phyloP scores from a whole-genome alignment of 1,140 invertebrate species.

The Cydia fagiglandana region DNA sequence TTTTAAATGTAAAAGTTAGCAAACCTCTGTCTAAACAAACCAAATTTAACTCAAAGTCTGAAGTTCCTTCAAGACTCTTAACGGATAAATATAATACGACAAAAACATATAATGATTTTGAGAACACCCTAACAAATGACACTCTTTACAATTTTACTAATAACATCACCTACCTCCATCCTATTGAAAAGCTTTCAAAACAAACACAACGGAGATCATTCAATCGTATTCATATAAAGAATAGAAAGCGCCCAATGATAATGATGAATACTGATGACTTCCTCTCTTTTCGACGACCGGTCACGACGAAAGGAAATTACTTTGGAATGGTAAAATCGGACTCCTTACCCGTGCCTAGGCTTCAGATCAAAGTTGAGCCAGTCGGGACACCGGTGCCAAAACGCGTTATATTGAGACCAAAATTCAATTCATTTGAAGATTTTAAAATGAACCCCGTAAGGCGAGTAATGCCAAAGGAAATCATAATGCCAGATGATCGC shows the following conservation, averaged over 20 bases:
- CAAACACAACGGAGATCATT: slow-evolving; percentile 42
- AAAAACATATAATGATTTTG: background rate
- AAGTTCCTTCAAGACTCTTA: background rate
- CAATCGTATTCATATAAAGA: slow-evolving; percentile 43
- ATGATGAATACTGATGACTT: slow-evolving; percentile 52
- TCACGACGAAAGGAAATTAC: slow-evolving; percentile 30
- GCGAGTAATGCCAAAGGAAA: slow-evolving; percentile 32
- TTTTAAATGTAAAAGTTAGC: background rate
- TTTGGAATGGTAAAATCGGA: background rate
- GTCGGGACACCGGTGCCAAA: slow-evolving; percentile 35
- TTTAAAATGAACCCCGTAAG: slow-evolving; percentile 12
- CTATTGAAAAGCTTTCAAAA: slow-evolving; percentile 38
- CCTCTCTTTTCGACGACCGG: slow-evolving; percentile 43
- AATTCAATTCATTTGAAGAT: slow-evolving; percentile 42
- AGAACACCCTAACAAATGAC: background rate
- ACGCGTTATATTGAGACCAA: slow-evolving; percentile 43
- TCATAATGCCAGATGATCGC: slow-evolving; percentile 31
- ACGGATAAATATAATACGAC: background rate
- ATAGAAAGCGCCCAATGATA: slow-evolving; percentile 42
- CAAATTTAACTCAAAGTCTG: background rate
- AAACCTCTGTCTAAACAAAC: background rate
- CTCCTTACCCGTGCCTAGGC: background rate
- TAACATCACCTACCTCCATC: slow-evolving; percentile 48
- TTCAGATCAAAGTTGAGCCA: slow-evolving; percentile 8
- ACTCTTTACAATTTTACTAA: background rate